Conservation (phyloP, 2,113 vertebrate species). For the Chaetorhynchus papuensis region DNA sequence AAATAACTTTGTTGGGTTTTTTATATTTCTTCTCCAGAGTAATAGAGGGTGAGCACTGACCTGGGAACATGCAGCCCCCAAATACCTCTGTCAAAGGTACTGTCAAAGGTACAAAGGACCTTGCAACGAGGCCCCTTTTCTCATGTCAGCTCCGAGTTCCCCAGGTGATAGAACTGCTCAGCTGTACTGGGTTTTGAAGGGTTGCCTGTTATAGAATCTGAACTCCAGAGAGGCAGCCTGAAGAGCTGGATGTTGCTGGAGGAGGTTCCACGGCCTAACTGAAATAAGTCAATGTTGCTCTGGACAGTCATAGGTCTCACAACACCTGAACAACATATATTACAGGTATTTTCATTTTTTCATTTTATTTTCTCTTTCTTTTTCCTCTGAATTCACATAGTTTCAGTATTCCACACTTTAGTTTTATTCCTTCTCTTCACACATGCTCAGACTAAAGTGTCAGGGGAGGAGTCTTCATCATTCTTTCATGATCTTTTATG, state of each 20-base stretch:
- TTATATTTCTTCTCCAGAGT: not conserved
- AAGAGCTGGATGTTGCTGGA: fast-evolving
- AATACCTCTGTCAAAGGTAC: not conserved
- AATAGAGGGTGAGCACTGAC: not conserved
- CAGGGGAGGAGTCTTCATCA: not conserved
- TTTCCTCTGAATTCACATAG: not conserved
- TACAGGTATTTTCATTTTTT: not conserved
- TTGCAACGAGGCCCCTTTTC: fast-evolving
- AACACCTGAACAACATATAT: not conserved
- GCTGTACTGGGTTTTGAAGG: not conserved
- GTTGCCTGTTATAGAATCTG: not conserved
- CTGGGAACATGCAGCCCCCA: not conserved
- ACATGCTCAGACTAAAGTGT: not conserved
- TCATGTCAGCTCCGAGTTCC: not conserved
- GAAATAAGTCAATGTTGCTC: not conserved
- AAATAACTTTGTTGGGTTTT: not conserved
- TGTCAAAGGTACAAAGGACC: not conserved
- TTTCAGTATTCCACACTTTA: not conserved
- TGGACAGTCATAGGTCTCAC: not conserved
- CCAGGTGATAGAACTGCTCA: not conserved
- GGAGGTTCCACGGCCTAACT: not conserved
- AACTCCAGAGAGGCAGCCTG: not conserved
- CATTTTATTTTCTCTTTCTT: not conserved
- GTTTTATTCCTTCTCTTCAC: not conserved
- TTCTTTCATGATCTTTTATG: not conserved